A percentile compares a stretch with the other conserved stretches of the same genome.
phyloP scores from a whole-genome alignment of 2,888 invertebrate genomes.

The Pandemis cinnamomeana region DNA sequence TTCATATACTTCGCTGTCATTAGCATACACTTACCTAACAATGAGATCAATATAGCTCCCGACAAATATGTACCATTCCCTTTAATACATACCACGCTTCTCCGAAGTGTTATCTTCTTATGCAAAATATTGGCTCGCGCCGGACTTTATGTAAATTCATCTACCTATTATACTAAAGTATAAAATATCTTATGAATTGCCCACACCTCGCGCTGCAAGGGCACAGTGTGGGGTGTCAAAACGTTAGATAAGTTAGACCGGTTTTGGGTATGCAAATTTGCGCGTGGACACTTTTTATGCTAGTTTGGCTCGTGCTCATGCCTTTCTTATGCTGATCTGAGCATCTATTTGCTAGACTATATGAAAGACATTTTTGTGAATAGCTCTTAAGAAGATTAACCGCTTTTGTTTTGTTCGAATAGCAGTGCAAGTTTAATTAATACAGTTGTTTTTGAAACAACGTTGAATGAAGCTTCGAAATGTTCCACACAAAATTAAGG shows the following conservation, averaged over 20 bases:
- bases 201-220: slow-evolving; percentile 61
- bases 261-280: slow-evolving; percentile 75
- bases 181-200: slow-evolving; percentile 57
- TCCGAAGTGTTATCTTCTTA: slow-evolving; percentile 77
- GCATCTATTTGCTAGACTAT: slow-evolving; percentile 19
- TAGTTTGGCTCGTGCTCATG: slow-evolving; percentile 68
- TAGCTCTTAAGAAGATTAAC: neutral
- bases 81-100: slow-evolving; percentile 64
- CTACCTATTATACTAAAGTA: slow-evolving; percentile 64
- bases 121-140: slow-evolving; percentile 83
- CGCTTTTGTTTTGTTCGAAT: neutral
- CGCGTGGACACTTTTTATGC: slow-evolving; percentile 82
- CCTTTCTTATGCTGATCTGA: slow-evolving; percentile 70
- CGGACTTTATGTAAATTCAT: slow-evolving; percentile 81
- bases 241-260: slow-evolving; percentile 66
- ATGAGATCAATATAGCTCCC: slow-evolving; percentile 57
- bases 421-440: neutral
- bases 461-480: neutral
- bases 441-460: neutral
- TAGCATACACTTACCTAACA: slow-evolving; percentile 57
- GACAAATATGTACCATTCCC: slow-evolving; percentile 50
- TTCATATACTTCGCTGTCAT: slow-evolving; percentile 47
- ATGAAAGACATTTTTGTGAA: neutral
- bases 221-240: slow-evolving; percentile 66
- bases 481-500: neutral